phyloP scores from a whole-genome alignment of 1,140 invertebrate species.

The Dreissena rostriformis region DNA sequence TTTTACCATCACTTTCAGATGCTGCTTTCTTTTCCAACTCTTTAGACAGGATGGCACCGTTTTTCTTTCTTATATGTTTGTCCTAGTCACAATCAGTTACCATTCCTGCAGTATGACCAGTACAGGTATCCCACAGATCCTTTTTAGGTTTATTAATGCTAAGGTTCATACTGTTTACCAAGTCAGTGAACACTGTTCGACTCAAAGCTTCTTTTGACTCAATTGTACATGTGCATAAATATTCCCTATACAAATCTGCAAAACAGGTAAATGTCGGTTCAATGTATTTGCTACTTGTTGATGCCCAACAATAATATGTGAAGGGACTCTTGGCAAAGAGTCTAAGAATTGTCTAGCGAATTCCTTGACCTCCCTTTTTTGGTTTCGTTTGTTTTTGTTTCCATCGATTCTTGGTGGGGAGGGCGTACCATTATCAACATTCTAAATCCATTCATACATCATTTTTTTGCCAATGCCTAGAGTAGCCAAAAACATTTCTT shows the following conservation, averaged over 20 bases:
- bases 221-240: background rate
- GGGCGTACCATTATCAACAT: background rate
- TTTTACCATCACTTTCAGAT: background rate
- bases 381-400: no score
- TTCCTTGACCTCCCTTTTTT: background rate
- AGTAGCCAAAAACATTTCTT: slow-evolving; percentile 7
- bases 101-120: slow-evolving; percentile 32
- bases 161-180: background rate
- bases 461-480: slow-evolving; percentile 18
- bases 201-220: background rate
- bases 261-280: background rate
- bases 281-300: background rate
- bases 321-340: background rate
- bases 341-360: background rate
- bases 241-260: background rate
- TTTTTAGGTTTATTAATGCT: slow-evolving; percentile 24
- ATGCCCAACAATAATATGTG: slow-evolving; percentile 14
- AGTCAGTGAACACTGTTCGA: background rate
- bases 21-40: background rate
- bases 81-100: slow-evolving; percentile 28
- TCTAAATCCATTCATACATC: slow-evolving; percentile 10
- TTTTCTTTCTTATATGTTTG: slow-evolving; percentile 29
- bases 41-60: slow-evolving; percentile 4
- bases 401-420: background rate
- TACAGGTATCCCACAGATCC: slow-evolving; percentile 51